Percentiles rank a stretch among this genome's conserved stretches.
phyloP scores from a whole-genome alignment of 2,797 vertebrate genomes.

The Chanos chanos region DNA sequence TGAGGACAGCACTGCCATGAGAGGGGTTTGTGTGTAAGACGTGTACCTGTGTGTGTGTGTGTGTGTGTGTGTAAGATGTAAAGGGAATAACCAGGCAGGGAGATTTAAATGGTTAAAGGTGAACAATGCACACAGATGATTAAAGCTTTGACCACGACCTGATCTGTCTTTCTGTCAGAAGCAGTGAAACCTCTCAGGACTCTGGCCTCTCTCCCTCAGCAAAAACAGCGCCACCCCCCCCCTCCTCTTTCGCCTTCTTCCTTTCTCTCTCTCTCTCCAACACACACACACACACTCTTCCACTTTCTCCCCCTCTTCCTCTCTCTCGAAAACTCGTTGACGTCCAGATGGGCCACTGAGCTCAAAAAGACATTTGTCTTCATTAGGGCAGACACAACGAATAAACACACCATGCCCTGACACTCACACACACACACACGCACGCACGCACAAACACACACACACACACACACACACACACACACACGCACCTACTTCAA shows the following conservation, averaged over 20 bases:
- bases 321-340: slow-evolving; percentile 26
- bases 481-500: background rate
- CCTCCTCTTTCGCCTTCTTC: background rate
- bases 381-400: slow-evolving; percentile 46
- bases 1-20: too few relatives aligned
- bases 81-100: too few relatives aligned
- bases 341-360: slow-evolving; percentile 41
- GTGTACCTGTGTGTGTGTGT: too few relatives aligned
- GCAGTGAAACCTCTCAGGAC: background rate
- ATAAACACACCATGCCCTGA: slow-evolving; percentile 25
- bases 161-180: too few relatives aligned
- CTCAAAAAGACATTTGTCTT: slow-evolving; percentile 48
- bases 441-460: slow-evolving; percentile 3
- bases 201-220: slow-evolving; percentile 5
- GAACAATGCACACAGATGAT: too few relatives aligned
- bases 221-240: background rate
- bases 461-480: background rate
- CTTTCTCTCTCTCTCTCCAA: background rate
- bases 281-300: too few relatives aligned
- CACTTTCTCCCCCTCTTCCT: slow-evolving; percentile 4
- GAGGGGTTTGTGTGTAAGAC: too few relatives aligned
- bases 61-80: too few relatives aligned
- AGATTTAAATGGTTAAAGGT: too few relatives aligned
- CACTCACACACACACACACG: slow-evolving; percentile 9
- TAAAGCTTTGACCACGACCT: too few relatives aligned